Conservation (phyloP, 2,113 vertebrate genomes). For the Leuciscus idus region DNA sequence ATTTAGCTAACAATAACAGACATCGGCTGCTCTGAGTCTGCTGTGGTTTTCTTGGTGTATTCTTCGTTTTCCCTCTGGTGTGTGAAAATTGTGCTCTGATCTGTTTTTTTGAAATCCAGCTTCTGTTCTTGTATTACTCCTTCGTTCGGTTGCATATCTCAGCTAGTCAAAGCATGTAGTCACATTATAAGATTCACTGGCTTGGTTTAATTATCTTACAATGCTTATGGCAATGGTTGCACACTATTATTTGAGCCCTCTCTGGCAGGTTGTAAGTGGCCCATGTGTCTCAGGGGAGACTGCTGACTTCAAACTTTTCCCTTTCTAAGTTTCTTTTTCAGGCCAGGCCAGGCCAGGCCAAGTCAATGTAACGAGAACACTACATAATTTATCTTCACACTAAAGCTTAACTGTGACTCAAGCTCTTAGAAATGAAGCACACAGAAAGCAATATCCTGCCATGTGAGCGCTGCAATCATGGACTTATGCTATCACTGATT, state of each 20-base stretch:
- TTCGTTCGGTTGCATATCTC: neutral
- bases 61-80: neutral
- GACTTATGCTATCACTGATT: slow-evolving; percentile 2
- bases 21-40: neutral
- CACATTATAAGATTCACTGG: neutral
- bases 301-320: slow-evolving; percentile 11
- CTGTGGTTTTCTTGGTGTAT: neutral
- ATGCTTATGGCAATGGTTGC: neutral
- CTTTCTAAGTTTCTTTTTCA: slow-evolving; percentile 18
- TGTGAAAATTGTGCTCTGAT: neutral
- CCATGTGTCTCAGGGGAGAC: neutral
- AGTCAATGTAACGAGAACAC: slow-evolving; percentile 21
- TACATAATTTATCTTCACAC: slow-evolving; percentile 22
- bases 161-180: neutral
- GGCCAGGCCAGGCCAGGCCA: neutral
- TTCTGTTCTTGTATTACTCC: neutral
- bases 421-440: neutral
- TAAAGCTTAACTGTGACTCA: neutral
- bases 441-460: neutral
- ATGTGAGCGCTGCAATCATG: slow-evolving; percentile 1
- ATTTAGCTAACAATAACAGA: neutral
- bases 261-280: slow-evolving; percentile 2
- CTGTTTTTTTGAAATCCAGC: neutral
- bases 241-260: neutral
- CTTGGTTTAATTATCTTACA: neutral